Conservation (phyloP, 2,888 invertebrate species). For the Pterobdella sp. region DNA sequence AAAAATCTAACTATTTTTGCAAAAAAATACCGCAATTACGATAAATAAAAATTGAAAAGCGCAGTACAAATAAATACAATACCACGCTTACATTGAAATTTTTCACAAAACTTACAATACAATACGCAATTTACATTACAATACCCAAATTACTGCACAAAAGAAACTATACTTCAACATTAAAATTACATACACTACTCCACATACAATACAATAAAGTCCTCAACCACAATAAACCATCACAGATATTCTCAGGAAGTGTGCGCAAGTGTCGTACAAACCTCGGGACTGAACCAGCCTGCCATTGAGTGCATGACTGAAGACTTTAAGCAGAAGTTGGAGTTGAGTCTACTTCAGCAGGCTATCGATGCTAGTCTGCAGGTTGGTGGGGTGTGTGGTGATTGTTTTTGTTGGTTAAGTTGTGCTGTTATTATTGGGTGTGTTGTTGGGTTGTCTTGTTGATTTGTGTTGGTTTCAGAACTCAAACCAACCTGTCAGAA, state of each 20-base stretch:
- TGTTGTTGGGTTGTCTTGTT: not conserved
- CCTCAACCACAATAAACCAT: too few species aligned
- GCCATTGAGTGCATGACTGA: constrained; percentile 9
- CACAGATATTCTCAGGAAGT: constrained; percentile 15
- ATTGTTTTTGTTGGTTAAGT: not conserved
- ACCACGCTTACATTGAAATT: too few species aligned
- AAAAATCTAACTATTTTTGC: too few species aligned
- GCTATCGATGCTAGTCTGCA: constrained; percentile 15
- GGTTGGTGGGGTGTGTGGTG: constrained; percentile 2
- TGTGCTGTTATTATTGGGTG: not conserved
- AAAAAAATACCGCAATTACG: too few species aligned
- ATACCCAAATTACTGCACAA: too few species aligned
- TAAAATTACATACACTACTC: too few species aligned
- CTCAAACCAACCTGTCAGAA: not conserved
- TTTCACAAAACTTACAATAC: too few species aligned
- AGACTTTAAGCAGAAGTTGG: not conserved
- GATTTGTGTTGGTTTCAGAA: not conserved
- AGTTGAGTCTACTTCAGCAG: not conserved
- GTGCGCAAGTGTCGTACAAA: not conserved
- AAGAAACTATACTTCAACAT: too few species aligned
- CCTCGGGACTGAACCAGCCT: constrained; percentile 13
- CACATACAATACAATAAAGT: too few species aligned
- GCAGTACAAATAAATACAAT: too few species aligned
- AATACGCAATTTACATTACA: too few species aligned
- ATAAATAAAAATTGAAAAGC: too few species aligned